Evolutionary conservation across 2,797 vertebrate genomes (phyloP).

Genomic region (Muscicapa striata): DNA sequence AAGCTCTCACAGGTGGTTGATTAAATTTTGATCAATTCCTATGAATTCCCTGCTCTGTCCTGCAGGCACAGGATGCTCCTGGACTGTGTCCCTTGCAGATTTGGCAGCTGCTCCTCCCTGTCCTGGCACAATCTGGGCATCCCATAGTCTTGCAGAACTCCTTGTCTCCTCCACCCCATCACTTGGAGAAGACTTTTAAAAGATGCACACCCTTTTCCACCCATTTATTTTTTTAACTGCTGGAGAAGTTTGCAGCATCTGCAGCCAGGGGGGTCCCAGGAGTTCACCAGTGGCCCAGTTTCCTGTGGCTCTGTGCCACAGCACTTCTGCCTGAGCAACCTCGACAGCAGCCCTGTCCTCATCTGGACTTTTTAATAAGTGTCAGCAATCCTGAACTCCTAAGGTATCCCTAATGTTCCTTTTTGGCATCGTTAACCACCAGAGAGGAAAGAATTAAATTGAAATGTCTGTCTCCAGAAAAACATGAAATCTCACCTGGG

Average conservation of each 20-base stretch:
- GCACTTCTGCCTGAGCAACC: constrained; percentile 44
- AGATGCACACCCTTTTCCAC: not conserved
- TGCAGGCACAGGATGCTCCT: not conserved
- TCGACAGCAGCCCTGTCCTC: constrained; percentile 19
- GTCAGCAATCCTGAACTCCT: constrained; percentile 37
- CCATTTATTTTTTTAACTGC: not conserved
- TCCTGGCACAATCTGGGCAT: not conserved
- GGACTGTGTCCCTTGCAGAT: not conserved
- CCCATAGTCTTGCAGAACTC: accelerated
- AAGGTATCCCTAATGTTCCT: constrained; percentile 1
- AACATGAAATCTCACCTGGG: not conserved
- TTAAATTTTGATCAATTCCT: not conserved
- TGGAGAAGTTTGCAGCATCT: not conserved
- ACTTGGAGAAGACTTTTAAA: not conserved
- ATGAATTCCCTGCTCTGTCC: not conserved
- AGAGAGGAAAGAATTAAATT: constrained; percentile 40
- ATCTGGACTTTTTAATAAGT: constrained; percentile 61
- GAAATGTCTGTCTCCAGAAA: constrained; percentile 56
- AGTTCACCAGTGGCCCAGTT: not conserved
- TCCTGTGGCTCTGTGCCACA: constrained; percentile 11
- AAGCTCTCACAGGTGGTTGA: too few species aligned
- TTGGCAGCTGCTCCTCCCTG: not conserved
- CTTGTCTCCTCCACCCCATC: accelerated
- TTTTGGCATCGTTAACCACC: constrained; percentile 35
- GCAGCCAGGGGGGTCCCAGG: not conserved